Conservation (phyloP, 2,797 vertebrate genomes). For the Megaceryle alcyon region DNA sequence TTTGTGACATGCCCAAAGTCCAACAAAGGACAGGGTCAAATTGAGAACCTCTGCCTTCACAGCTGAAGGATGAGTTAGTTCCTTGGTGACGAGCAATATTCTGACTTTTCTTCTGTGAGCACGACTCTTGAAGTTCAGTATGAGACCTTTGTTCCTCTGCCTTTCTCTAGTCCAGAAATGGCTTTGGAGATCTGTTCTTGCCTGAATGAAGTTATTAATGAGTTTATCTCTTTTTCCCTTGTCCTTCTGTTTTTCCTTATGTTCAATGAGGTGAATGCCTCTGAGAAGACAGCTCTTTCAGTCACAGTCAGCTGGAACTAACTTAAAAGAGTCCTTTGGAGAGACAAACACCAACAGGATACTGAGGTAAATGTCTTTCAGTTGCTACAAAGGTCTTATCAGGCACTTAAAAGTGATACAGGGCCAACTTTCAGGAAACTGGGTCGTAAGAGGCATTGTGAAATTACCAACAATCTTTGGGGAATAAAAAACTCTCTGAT, state of each 20-base stretch:
- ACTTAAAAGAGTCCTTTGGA: not conserved
- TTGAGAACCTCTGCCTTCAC: not conserved
- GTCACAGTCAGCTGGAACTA: not conserved
- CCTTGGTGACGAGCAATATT: not conserved
- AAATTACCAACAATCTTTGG: not conserved
- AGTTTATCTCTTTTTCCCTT: not conserved
- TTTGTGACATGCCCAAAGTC: not conserved
- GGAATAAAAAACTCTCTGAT: not conserved
- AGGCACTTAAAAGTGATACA: not conserved
- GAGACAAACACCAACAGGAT: not conserved
- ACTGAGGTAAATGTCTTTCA: not conserved
- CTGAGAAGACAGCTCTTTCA: not conserved
- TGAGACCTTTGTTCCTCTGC: not conserved
- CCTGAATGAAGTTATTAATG: not conserved
- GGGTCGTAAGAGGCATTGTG: not conserved
- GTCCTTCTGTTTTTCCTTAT: not conserved
- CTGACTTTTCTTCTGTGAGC: not conserved
- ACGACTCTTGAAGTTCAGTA: not conserved
- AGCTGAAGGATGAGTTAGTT: not conserved
- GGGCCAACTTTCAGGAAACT: not conserved
- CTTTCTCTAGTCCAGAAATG: not conserved
- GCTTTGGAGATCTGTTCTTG: not conserved
- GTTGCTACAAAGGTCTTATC: not conserved
- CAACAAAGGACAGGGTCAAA: not conserved
- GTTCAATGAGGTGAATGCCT: not conserved